Base-by-base conservation (phyloP, 2,888 invertebrate species). In the Eupithecia tripunctaria region DNA sequence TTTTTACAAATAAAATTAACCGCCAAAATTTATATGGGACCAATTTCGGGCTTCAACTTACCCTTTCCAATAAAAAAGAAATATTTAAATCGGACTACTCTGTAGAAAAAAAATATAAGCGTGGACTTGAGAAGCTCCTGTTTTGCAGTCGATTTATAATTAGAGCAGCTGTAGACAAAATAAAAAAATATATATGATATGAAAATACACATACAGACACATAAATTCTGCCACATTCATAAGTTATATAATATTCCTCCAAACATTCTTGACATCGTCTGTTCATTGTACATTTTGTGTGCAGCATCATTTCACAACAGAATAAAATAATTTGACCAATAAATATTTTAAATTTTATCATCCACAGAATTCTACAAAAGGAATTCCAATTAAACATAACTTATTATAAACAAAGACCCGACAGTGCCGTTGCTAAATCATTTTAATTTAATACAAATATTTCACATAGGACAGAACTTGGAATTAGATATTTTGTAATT, bases 371-470 rank as follows among this genome's bases (percentile, higher is more conserved):
- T 72, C 73, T 68, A 32, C 36, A 27, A 47, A 47, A 56, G 73
- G 75, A 76, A 79, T 79, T 75, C 41, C 73, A 72, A 76, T 76
- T 74, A 70, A 74, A 74, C 73, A 72, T 67, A 73, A 70, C 67
- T 73, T 67, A 71, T 63, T 51, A 76, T 70, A 74, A 76, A 76
- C 75, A 77, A 76, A 78, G 73, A 69, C 18, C 41, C 65, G 67
- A 67, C 69, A 71, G 72, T 71, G 59, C 64, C 41, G 64, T 76
- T 76, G 72, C 73, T 76, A 75, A 79, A 79, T 76, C 73, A 75
- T 73, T 75, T 56, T 69, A 76, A 76, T 74, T 76, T 77, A 72
- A 69, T 65, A 69, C 77, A 73, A 72, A 68, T 59, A 68, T 78
- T 78, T 76, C 70, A 68, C 68, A 69, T 68, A 67, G 36, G 65